Evolutionary conservation across 2,888 invertebrate genomes (phyloP).

Genomic region (Eilema depressum): DNA sequence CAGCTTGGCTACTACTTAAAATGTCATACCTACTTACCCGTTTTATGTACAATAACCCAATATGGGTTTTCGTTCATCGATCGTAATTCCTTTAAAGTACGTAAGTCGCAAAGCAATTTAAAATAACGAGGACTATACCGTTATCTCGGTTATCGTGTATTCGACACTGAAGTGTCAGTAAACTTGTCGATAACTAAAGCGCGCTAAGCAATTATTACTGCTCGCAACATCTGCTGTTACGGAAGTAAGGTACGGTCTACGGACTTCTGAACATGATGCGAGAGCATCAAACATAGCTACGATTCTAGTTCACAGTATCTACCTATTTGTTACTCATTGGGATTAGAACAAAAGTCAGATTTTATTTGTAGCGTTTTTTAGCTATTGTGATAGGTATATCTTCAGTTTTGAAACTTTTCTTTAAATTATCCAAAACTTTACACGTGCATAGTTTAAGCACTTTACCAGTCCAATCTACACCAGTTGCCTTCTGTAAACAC

Average conservation of each 20-base stretch:
- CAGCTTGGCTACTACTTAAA: background rate
- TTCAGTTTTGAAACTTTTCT: slow-evolving; percentile 14
- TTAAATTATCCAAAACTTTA: slow-evolving; percentile 67
- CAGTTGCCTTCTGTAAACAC: slow-evolving; percentile 79
- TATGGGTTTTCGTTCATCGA: background rate
- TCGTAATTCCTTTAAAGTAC: slow-evolving; percentile 16
- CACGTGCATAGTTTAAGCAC: slow-evolving; percentile 65
- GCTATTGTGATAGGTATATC: slow-evolving; percentile 20
- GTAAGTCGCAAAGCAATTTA: slow-evolving; percentile 35
- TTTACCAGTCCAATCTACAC: slow-evolving; percentile 70
- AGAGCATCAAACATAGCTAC: slow-evolving; percentile 55
- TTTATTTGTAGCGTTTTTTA: slow-evolving; percentile 10
- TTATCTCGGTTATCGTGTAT: slow-evolving; percentile 34
- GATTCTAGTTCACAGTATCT: slow-evolving; percentile 50
- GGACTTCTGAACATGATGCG: slow-evolving; percentile 57
- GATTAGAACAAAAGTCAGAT: slow-evolving; percentile 35
- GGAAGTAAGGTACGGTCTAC: slow-evolving; percentile 53
- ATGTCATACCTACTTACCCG: background rate
- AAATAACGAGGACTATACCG: slow-evolving; percentile 39
- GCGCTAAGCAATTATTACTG: slow-evolving; percentile 51
- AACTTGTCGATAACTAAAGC: slow-evolving; percentile 48
- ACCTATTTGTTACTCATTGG: slow-evolving; percentile 34
- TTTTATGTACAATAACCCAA: background rate
- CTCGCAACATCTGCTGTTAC: slow-evolving; percentile 29
- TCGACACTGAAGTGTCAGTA: slow-evolving; percentile 47